Percentiles rank a stretch among this genome's conserved stretches.
Evolutionary conservation across 2,797 vertebrate species (phyloP).

Genomic region (Acanthurus tractus): DNA sequence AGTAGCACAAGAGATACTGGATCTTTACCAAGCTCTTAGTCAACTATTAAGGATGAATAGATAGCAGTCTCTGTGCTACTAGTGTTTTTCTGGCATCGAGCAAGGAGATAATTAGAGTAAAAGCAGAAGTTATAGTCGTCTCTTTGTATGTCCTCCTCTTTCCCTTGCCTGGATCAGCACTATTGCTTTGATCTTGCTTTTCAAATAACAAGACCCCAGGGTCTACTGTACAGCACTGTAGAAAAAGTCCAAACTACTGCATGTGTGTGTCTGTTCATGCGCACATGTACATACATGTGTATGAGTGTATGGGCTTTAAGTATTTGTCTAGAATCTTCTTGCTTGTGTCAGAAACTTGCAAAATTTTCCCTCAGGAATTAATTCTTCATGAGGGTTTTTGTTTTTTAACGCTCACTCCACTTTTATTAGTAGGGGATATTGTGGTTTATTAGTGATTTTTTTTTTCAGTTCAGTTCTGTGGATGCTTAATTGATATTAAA

Average conservation of each 20-base stretch:
- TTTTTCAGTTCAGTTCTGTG: not conserved
- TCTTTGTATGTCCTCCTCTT: slow-evolving; percentile 40
- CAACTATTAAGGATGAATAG: slow-evolving; percentile 33
- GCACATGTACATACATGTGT: not conserved
- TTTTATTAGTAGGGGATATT: slow-evolving; percentile 50
- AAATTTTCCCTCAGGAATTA: slow-evolving; percentile 56
- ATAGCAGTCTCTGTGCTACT: slow-evolving; percentile 26
- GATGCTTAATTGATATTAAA: slow-evolving; percentile 61
- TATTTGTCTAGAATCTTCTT: slow-evolving; percentile 47
- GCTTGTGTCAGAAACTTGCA: slow-evolving; percentile 56
- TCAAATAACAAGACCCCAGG: slow-evolving; percentile 78
- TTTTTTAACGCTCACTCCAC: slow-evolving; percentile 36
- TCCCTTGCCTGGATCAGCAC: slow-evolving; percentile 59
- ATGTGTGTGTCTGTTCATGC: not conserved
- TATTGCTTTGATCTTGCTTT: slow-evolving; percentile 73
- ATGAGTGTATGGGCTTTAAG: slow-evolving; percentile 40
- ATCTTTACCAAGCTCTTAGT: slow-evolving; percentile 42
- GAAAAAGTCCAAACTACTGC: slow-evolving; percentile 46
- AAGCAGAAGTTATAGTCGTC: slow-evolving; percentile 55
- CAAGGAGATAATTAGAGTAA: slow-evolving; percentile 67
- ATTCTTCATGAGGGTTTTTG: slow-evolving; percentile 41
- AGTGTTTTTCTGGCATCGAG: slow-evolving; percentile 48
- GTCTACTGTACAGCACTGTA: slow-evolving; percentile 52
- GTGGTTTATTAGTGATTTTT: slow-evolving; percentile 38
- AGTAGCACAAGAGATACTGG: slow-evolving; percentile 23